Evolutionary conservation across 1,140 invertebrate species (phyloP).

Genomic region (Drosophila parabipectinata): DNA sequence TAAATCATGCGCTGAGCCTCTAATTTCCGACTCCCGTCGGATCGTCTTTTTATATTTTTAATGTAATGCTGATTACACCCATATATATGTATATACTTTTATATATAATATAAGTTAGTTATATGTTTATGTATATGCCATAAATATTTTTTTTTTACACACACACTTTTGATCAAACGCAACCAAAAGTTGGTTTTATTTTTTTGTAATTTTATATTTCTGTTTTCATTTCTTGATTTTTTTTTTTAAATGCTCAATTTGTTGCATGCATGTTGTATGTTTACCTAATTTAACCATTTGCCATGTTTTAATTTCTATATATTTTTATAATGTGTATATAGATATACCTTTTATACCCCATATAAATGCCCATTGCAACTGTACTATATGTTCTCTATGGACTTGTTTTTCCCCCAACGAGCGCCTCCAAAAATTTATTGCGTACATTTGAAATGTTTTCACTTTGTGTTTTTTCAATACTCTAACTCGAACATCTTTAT

Average conservation of each 20-base stretch:
- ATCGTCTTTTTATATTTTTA: slow-evolving; percentile 44
- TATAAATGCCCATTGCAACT: slow-evolving; percentile 66
- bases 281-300: slow-evolving; percentile 63
- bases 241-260: slow-evolving; percentile 75
- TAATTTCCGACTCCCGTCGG: slow-evolving; percentile 50
- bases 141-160: slow-evolving; percentile 61
- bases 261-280: slow-evolving; percentile 62
- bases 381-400: slow-evolving; percentile 58
- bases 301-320: slow-evolving; percentile 54
- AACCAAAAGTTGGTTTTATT: slow-evolving; percentile 65
- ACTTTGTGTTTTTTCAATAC: slow-evolving; percentile 58
- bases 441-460: slow-evolving; percentile 75
- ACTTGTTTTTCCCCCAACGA: slow-evolving; percentile 59
- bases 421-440: slow-evolving; percentile 51
- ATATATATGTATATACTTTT: slow-evolving; percentile 63
- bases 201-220: slow-evolving; percentile 15
- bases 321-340: slow-evolving; percentile 44
- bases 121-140: slow-evolving; percentile 61
- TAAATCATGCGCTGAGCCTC: slow-evolving; percentile 59
- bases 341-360: slow-evolving; percentile 53
- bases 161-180: slow-evolving; percentile 76
- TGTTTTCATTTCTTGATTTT: slow-evolving; percentile 15
- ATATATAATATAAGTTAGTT: slow-evolving; percentile 64
- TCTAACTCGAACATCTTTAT: slow-evolving; percentile 56
- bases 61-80: slow-evolving; percentile 71